phyloP scores from a whole-genome alignment of 1,140 invertebrate species.

The Batillaria attramentaria region DNA sequence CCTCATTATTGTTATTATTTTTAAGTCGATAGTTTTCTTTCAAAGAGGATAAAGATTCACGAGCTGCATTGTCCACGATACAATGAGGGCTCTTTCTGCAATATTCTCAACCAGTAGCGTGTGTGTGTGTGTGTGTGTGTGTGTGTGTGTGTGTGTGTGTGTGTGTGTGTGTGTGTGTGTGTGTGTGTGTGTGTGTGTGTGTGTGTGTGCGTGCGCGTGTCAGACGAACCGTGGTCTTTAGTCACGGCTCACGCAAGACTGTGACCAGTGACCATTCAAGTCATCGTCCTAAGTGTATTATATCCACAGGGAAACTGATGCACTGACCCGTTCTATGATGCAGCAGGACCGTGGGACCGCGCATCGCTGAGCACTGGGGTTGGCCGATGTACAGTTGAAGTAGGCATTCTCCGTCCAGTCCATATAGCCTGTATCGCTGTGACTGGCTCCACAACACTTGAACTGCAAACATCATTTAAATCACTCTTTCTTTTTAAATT shows the following conservation, averaged over 20 bases:
- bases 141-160: conserved; percentile 5
- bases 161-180: background rate
- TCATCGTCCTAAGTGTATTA: too few relatives aligned
- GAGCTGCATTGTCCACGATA: background rate
- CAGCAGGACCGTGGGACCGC: conserved; percentile 96
- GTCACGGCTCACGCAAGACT: too few relatives aligned
- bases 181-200: too few relatives aligned
- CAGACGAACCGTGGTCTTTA: too few relatives aligned
- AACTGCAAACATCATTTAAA: conserved; percentile 80
- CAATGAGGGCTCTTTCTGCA: background rate
- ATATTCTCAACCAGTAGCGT: background rate
- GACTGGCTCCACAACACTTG: conserved; percentile 86
- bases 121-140: background rate
- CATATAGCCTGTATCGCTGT: conserved; percentile 88
- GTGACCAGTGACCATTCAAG: too few relatives aligned
- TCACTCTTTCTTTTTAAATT: too few relatives aligned
- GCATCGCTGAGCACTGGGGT: conserved; percentile 82
- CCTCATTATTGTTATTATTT: background rate
- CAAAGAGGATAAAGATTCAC: background rate
- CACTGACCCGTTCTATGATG: conserved; percentile 69
- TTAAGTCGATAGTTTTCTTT: background rate
- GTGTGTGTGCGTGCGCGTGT: too few relatives aligned
- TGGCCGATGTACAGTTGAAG: conserved; percentile 79
- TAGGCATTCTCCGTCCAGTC: conserved; percentile 97
- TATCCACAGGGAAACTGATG: too few relatives aligned